Evolutionary conservation across 2,888 invertebrate genomes (phyloP), one percentile per base, ranked within the genome.

Genomic region (Theretra japonica): DNA sequence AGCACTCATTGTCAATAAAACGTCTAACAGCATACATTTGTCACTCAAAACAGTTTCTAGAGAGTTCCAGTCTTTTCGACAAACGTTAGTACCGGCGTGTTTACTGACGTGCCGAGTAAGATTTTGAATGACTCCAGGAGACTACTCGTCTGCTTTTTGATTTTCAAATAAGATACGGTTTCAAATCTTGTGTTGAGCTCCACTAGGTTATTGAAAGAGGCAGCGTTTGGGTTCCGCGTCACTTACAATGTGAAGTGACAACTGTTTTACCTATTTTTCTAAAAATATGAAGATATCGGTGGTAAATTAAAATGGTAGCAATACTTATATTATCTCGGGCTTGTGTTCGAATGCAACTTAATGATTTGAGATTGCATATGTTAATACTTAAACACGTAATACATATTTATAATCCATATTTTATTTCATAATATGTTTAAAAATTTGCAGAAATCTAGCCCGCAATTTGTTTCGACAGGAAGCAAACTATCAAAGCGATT

Each of bases 91-190:
- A 70, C 7, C 3, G 69, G 7, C 68, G 19, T 83, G 80, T 87
- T 87, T 87, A 82, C 82, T 78, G 74, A 75, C 80, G 77, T 80
- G 77, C 81, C 41, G 58, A 41, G 48, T 65, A 58, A 58, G 80
- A 82, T 86, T 87, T 84, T 87, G 86, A 89, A 88, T 82, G 84
- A 81, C 77, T 73, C 78, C 80, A 79, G 79, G 74, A 73, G 69
- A 70, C 71, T 76, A 70, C 78, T 65, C 79, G 77, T 79, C 80
- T 81, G 80, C 85, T 84, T 88, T 89, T 87, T 89, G 89, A 90
- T 90, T 87, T 81, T 79, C 85, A 89, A 90, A 90, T 86, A 88
- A 90, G 90, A 90, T 89, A 90, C 88, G 82, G 82, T 86, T 87
- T 88, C 86, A 86, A 83, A 88, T 87, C 85, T 83, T 83, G 75